A percentile compares a stretch with the other conserved stretches of the same genome.
These are phyloP conservation scores for Caenorhabditis sulstoni DNA, from an alignment of 2,888 invertebrate genomes.

Conservation along the genomic window DNA sequence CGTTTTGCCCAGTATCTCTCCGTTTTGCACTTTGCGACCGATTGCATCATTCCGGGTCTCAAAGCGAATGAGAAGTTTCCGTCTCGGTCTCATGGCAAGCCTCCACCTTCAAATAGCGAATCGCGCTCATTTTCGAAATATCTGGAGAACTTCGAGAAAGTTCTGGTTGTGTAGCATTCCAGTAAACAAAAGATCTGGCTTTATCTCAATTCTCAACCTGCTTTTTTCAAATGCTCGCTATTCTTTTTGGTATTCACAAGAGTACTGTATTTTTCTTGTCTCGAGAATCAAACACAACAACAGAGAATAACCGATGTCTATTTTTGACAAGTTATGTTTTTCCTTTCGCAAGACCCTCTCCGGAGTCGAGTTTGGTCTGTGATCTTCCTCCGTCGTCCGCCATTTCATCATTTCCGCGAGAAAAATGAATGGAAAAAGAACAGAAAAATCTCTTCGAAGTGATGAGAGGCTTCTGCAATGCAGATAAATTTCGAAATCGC, in stretches of 20 bases:
- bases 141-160: no score
- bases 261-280: neutral
- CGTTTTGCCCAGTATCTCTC: neutral
- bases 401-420: conserved; percentile 1
- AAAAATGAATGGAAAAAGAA: neutral
- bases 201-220: neutral
- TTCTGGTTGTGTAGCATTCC: no score
- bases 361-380: conserved; percentile 11
- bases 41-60: conserved; percentile 40
- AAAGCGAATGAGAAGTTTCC: neutral
- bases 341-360: neutral
- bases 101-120: neutral
- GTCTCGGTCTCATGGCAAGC: neutral
- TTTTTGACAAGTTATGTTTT: conserved; percentile 27
- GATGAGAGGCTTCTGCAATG: neutral
- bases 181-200: neutral
- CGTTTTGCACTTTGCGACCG: conserved; percentile 23
- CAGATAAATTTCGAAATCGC: conserved; percentile 22
- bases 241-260: neutral
- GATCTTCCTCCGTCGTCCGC: conserved; percentile 4
- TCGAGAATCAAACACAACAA: no score
- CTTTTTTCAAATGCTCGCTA: neutral
- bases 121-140: no score
- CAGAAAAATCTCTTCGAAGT: conserved; percentile 5
- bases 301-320: neutral